Evolutionary conservation across 1,140 invertebrate genomes (phyloP).

Genomic region (Harpegnathos saltator): DNA sequence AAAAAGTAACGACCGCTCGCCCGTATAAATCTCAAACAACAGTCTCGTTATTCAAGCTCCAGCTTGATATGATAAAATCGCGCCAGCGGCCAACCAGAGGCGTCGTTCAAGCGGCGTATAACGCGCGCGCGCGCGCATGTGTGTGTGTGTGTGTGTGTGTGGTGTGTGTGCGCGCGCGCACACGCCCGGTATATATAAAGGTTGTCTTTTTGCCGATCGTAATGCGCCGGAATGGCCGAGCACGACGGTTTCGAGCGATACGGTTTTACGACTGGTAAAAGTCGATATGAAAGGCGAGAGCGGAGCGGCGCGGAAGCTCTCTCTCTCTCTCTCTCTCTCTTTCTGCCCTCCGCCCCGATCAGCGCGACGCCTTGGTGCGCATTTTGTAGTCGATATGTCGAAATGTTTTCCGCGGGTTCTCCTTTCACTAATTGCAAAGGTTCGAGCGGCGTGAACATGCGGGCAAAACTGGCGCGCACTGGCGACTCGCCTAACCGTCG

Average conservation of each 20-base stretch:
- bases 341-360: not conserved
- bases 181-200: conserved; percentile 25
- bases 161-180: not conserved
- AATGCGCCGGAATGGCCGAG: conserved; percentile 18
- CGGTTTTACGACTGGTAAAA: conserved; percentile 51
- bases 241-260: conserved; percentile 47
- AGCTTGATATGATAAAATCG: not conserved
- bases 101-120: conserved; percentile 8
- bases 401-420: conserved; percentile 62
- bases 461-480: conserved; percentile 45
- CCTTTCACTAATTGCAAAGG: conserved; percentile 72
- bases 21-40: conserved; percentile 1
- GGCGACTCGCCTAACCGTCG: too few relatives aligned
- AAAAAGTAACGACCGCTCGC: not conserved
- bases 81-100: not conserved
- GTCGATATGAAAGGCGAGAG: conserved; percentile 55
- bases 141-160: too few relatives aligned
- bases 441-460: conserved; percentile 52
- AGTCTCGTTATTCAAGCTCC: not conserved
- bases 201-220: conserved; percentile 48
- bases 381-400: conserved; percentile 70
- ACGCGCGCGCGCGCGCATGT: too few relatives aligned
- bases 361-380: conserved; percentile 29
- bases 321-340: not conserved
- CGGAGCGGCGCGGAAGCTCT: conserved; percentile 30